phyloP scores from a whole-genome alignment of 2,113 vertebrate species.

The Anhinga anhinga region DNA sequence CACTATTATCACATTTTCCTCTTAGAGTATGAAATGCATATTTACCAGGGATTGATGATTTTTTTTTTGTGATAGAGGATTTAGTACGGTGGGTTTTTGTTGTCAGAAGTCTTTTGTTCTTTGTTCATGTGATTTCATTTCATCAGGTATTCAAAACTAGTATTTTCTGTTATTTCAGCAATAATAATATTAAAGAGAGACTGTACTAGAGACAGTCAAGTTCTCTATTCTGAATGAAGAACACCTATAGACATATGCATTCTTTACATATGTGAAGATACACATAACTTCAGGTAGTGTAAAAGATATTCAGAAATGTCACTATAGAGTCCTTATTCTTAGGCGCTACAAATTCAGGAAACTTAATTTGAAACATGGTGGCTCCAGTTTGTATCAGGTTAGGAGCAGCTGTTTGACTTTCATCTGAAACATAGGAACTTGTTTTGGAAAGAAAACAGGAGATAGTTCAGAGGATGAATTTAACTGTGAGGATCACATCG shows the following conservation, averaged over 20 bases:
- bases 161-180: neutral
- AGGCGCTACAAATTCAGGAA: neutral
- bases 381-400: neutral
- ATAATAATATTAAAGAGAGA: neutral
- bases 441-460: neutral
- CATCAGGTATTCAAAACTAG: neutral
- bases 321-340: neutral
- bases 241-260: neutral
- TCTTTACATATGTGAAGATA: neutral
- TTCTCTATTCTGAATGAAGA: neutral
- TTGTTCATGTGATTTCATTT: neutral
- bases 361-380: neutral
- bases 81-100: neutral
- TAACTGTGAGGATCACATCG: neutral
- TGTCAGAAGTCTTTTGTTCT: neutral
- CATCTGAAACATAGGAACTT: neutral
- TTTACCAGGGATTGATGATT: neutral
- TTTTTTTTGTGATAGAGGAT: neutral
- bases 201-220: neutral
- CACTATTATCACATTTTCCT: neutral
- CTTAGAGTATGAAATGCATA: neutral
- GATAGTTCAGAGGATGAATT: neutral
- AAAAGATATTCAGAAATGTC: neutral
- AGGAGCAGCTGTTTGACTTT: neutral
- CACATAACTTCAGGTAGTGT: neutral